Base-by-base conservation (phyloP, 2,797 vertebrate genomes). In the Hyperoplus immaculatus region DNA sequence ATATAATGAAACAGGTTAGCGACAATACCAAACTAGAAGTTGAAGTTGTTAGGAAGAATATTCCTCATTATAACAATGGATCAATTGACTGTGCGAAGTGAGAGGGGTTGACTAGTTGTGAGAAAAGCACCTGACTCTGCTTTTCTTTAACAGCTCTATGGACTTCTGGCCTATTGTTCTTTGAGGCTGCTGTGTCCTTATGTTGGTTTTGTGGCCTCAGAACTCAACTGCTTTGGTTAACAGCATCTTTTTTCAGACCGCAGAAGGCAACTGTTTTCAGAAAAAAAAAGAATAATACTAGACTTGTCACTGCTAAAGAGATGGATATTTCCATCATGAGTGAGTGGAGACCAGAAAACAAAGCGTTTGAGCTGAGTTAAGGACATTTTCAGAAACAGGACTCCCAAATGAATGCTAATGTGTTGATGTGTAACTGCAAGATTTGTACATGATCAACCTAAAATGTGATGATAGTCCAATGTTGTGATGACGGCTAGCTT, bases 151-250 rank as follows among this genome's bases (percentile, higher is more conserved):
- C 13, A 64, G 49, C n/a, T 46, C 29, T 15, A 1, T 36, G 18
- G 15, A 12, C 51, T 50, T 50, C 63, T 74, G 41, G 64, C 18
- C 29, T 29, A 39, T 41, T 81, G 51, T 69, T 78, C 29, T 29
- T 29, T 29, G 29, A 29, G 29, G 29, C 29, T 29, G 29, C 29
- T 29, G 29, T 29, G 29, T 29, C 3, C 29, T 29, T 29, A 3
- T 29, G 29, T 69, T 61, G 46, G 63, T 66, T 72, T 75, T 53
- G 53, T 6, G 6, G 51, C 13, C 69, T 43, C 2, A 67, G 9
- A 29, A 29, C 45, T 72, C 53, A 46, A 68, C 46, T 66, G 59
- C 62, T 63, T 29, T 46, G 64, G 61, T 61, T 76, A 50, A 51
- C 43, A 18, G 43, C 0, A 1, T n/a, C 21, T 16, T 10, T 46